Percentiles rank a stretch among this genome's conserved stretches.
phyloP scores from a whole-genome alignment of 2,113 vertebrate species.

The Microcebus lehilahytsara region DNA sequence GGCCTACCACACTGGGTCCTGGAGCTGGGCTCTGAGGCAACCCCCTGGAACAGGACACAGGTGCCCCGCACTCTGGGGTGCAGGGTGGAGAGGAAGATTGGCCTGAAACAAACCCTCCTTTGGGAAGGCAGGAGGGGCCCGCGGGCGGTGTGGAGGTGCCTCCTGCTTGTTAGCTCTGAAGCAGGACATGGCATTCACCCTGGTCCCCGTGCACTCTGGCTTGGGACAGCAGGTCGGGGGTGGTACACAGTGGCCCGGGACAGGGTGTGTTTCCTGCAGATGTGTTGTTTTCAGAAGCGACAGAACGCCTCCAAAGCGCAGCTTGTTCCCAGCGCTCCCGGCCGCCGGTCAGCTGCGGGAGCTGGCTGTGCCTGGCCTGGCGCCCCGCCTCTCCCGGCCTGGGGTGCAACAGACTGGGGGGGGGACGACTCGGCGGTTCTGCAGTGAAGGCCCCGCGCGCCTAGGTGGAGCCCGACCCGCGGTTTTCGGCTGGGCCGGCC shows the following conservation, averaged over 20 bases:
- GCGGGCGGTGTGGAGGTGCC: background rate
- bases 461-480: constrained; percentile 78
- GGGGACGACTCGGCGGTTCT: background rate
- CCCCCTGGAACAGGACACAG: background rate
- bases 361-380: background rate
- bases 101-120: background rate
- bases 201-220: background rate
- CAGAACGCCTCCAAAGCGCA: background rate
- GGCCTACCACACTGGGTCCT: fast-evolving
- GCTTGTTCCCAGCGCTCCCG: background rate
- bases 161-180: background rate
- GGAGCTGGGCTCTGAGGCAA: no score
- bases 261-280: background rate
- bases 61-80: background rate
- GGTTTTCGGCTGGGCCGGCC: constrained; percentile 66
- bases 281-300: background rate
- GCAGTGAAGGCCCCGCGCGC: constrained; percentile 69
- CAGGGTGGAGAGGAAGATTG: fast-evolving
- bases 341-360: no score
- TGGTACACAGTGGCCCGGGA: fast-evolving
- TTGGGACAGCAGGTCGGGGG: background rate
- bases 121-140: background rate
- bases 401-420: background rate
- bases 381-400: no score
- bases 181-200: fast-evolving